Evolutionary conservation across 2,888 invertebrate species (phyloP).

Genomic region (Dioctria rufipes): DNA sequence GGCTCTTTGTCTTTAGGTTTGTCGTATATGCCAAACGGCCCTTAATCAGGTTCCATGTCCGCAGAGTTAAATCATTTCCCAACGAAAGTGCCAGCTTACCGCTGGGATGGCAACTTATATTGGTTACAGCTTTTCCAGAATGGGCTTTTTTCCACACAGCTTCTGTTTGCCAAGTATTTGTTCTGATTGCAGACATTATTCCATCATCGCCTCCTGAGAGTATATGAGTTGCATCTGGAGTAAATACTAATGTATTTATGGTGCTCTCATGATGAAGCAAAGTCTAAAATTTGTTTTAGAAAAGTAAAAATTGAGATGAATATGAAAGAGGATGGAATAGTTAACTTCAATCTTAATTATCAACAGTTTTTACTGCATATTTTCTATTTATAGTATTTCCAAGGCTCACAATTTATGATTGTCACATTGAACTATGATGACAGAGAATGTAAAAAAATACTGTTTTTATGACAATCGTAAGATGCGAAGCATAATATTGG

Average conservation of each 20-base stretch:
- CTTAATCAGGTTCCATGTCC: constrained; percentile 95
- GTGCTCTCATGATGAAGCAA: constrained; percentile 88
- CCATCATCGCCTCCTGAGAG: constrained; percentile 91
- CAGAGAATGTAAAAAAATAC: no score
- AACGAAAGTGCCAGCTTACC: constrained; percentile 91
- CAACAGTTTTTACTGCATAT: no score
- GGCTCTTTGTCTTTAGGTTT: constrained; percentile 82
- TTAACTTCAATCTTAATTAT: no score
- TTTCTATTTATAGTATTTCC: no score
- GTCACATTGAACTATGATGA: no score
- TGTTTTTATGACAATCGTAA: no score
- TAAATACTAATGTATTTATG: constrained; percentile 84
- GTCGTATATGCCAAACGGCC: constrained; percentile 91
- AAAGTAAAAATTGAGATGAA: no score
- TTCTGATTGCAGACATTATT: constrained; percentile 83
- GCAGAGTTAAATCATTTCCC: constrained; percentile 85
- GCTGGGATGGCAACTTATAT: constrained; percentile 87
- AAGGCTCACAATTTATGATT: no score
- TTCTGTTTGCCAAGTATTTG: constrained; percentile 89
- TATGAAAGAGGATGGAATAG: no score
- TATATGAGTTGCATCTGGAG: constrained; percentile 83
- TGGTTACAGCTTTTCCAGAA: constrained; percentile 81
- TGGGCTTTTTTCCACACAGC: constrained; percentile 89
- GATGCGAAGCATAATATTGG: no score
- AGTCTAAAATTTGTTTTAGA: constrained; percentile 60